phyloP scores from a whole-genome alignment of 2,797 vertebrate genomes.

The Calcarius lapponicus region DNA sequence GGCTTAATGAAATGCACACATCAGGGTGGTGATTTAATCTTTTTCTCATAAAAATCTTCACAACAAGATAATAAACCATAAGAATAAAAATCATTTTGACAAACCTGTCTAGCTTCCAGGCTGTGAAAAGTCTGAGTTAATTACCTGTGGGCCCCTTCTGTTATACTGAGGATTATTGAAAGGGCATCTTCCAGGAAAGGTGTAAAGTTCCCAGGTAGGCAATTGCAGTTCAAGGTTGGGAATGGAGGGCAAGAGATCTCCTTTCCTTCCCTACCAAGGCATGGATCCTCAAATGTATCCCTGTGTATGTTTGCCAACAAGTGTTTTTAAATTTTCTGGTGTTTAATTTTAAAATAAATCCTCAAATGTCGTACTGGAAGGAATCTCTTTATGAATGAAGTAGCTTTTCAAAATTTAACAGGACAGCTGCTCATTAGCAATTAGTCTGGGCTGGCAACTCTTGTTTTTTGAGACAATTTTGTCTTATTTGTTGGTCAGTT shows the following conservation, averaged over 20 bases:
- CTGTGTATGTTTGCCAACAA: neutral
- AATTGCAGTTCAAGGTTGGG: neutral
- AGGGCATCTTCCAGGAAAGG: neutral
- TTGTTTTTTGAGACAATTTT: neutral
- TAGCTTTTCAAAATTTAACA: neutral
- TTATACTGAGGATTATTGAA: slow-evolving; percentile 5
- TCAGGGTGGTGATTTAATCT: slow-evolving; percentile 72
- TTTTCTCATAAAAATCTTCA: slow-evolving; percentile 71
- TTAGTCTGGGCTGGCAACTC: neutral
- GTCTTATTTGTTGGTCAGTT: neutral
- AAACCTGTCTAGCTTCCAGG: slow-evolving; percentile 53
- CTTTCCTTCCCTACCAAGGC: neutral
- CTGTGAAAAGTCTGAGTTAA: slow-evolving; percentile 45
- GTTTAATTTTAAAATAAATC: neutral
- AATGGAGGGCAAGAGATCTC: neutral
- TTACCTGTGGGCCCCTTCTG: slow-evolving; percentile 45
- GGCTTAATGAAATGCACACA: slow-evolving; percentile 74
- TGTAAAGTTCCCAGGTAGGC: neutral
- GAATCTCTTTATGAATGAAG: neutral
- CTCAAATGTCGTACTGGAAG: neutral
- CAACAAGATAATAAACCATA: slow-evolving; percentile 72
- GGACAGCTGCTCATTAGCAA: neutral
- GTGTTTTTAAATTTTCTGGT: neutral
- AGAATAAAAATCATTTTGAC: slow-evolving; percentile 72
- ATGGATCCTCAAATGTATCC: neutral